A percentile compares a stretch with the other conserved stretches of the same genome.
These are phyloP conservation scores for Ommatoiulus sabulosus DNA, from an alignment of 2,888 invertebrate genomes.

Conservation along the genomic window DNA sequence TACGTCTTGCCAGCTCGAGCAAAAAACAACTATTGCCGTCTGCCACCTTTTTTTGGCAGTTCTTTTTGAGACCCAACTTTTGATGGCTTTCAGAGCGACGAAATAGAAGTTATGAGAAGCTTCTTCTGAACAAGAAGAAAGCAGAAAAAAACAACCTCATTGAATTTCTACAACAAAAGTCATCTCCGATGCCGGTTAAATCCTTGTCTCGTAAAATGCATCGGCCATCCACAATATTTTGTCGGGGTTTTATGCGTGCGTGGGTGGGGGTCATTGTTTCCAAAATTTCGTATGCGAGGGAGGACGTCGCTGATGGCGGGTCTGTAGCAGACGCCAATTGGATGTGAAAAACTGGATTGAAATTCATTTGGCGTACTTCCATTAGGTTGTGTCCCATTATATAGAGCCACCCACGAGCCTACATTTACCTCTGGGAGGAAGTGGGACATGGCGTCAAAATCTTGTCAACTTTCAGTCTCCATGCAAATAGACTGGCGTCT, in stretches of 20 bases:
- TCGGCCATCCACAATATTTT: conserved; percentile 30
- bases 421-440: conserved; percentile 33
- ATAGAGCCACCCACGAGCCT: conserved; percentile 11
- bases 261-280: conserved; percentile 24
- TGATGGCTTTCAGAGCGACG: conserved; percentile 32
- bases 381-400: conserved; percentile 39
- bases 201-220: conserved; percentile 31
- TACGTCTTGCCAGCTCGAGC: conserved; percentile 23
- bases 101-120: conserved; percentile 43
- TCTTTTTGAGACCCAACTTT: conserved; percentile 14
- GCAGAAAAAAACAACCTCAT: conserved; percentile 1
- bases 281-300: conserved; percentile 16
- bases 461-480: conserved; percentile 9
- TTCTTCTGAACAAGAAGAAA: neutral
- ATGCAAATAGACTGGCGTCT: neutral
- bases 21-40: neutral
- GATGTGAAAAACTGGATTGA: conserved; percentile 13
- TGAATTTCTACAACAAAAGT: conserved; percentile 43
- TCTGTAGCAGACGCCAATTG: neutral
- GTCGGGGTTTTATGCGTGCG: neutral
- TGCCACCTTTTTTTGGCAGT: conserved; percentile 16
- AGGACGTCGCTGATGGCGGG: neutral
- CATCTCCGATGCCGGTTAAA: conserved; percentile 15
- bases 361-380: conserved; percentile 43
- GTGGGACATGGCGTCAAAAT: conserved; percentile 36